Evolutionary conservation across 1,140 invertebrate genomes (phyloP).

Genomic region (Heliconius hewitsoni): DNA sequence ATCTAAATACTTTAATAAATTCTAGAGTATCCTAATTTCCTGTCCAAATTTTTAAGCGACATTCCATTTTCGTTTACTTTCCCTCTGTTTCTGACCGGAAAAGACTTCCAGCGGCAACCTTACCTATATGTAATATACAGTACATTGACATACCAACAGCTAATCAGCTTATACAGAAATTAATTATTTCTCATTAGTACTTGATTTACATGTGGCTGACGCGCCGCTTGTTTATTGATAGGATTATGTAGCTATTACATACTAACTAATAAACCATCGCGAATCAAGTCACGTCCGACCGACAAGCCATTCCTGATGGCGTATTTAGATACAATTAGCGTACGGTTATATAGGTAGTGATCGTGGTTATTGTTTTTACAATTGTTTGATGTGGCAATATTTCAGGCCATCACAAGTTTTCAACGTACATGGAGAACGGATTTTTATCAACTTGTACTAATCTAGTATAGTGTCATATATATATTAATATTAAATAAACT

Average conservation of each 20-base stretch:
- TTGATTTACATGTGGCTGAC: conserved; percentile 20
- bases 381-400: background rate
- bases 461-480: no score
- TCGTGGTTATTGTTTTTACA: background rate
- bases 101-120: background rate
- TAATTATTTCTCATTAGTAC: conserved; percentile 12
- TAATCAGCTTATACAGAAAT: conserved; percentile 9
- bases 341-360: background rate
- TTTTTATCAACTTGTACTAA: no score
- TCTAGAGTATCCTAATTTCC: no score
- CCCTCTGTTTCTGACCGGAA: background rate
- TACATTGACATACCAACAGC: background rate
- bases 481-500: no score
- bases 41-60: no score
- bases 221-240: conserved; percentile 24
- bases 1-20: no score
- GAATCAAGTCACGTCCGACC: conserved; percentile 24
- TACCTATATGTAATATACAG: background rate
- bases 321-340: conserved; percentile 18
- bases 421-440: no score
- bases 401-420: no score
- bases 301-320: conserved; percentile 24
- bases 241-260: conserved; percentile 23
- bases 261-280: conserved; percentile 27
- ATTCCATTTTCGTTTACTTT: background rate